A percentile compares a stretch with the other conserved stretches of the same genome.
Conservation (phyloP, 2,797 vertebrate genomes). For the Ptychadena robeensis region DNA sequence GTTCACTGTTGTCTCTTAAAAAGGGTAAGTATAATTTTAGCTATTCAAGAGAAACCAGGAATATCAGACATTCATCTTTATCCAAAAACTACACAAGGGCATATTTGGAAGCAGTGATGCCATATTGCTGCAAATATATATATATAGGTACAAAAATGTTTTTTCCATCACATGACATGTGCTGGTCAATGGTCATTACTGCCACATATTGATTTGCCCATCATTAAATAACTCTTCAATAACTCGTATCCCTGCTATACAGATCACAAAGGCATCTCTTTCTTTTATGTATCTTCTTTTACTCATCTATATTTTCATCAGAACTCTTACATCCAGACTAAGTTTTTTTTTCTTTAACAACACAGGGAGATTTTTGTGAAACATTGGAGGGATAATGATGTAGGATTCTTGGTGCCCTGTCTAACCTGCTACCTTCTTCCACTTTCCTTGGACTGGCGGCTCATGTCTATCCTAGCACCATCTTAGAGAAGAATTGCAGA, state of each 20-base stretch:
- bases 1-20: too few relatives aligned
- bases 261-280: neutral
- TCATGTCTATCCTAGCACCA: neutral
- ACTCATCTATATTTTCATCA: neutral
- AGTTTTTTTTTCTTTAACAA: constrained; percentile 15
- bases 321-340: neutral
- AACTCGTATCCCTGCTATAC: neutral
- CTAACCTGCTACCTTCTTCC: constrained; percentile 22
- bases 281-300: neutral
- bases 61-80: neutral
- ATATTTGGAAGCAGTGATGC: neutral
- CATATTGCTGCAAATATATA: neutral
- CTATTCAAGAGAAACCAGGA: too few relatives aligned
- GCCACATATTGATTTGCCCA: neutral
- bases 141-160: neutral
- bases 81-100: neutral
- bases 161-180: neutral
- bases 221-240: neutral
- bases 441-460: constrained; percentile 2
- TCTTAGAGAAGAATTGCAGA: constrained; percentile 19
- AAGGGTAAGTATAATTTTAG: too few relatives aligned
- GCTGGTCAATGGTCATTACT: neutral
- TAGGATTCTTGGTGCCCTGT: neutral
- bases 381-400: constrained; percentile 31
- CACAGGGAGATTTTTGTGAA: constrained; percentile 9